Evolutionary conservation across 2,113 vertebrate genomes (phyloP).

Genomic region (Felis catus): F.catus_Fca126_mat1.0 CM031426.1:22033001-22033500

Average conservation of each 20-base stretch:
- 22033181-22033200: accelerated
- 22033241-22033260: neutral
- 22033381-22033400: neutral
- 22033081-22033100: neutral
- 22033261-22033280: neutral
- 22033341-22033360: neutral
- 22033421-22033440: neutral
- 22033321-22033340: neutral
- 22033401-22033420: no score
- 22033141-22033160: neutral
- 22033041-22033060: neutral
- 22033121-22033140: neutral
- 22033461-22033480: no score
- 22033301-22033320: no score
- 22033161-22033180: neutral
- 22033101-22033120: accelerated
- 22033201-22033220: accelerated
- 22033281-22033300: neutral
- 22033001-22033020: neutral
- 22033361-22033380: neutral
- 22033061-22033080: accelerated
- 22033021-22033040: neutral
- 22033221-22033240: accelerated
- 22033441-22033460: neutral
- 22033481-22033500: no score